phyloP scores from a whole-genome alignment of 1,140 invertebrate species.

The Apis dorsata region DNA sequence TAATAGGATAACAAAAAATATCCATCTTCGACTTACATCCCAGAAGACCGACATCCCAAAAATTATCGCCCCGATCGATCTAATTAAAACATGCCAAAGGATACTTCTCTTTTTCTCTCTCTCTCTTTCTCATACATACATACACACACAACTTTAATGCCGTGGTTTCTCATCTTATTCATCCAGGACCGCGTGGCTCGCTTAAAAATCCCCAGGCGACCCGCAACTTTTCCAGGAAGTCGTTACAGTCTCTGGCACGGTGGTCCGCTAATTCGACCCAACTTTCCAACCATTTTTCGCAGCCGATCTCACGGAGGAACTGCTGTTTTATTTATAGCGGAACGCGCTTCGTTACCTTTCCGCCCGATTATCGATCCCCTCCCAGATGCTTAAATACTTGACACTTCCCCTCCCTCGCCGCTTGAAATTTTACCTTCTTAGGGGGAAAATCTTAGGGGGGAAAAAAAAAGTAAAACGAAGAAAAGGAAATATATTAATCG shows the following conservation, averaged over 20 bases:
- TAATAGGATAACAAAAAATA: too few relatives aligned
- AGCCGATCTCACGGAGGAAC: constrained; percentile 14
- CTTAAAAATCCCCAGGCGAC: constrained; percentile 17
- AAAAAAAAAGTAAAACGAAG: too few relatives aligned
- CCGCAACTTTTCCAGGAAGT: not conserved
- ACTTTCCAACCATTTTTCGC: constrained; percentile 40
- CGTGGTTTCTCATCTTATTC: not conserved
- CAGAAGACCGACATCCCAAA: too few relatives aligned
- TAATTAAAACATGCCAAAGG: not conserved
- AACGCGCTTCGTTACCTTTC: constrained; percentile 46
- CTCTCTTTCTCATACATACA: too few relatives aligned
- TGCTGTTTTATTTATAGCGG: constrained; percentile 50
- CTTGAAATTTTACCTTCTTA: too few relatives aligned
- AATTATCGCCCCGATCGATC: not conserved
- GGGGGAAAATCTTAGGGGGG: too few relatives aligned
- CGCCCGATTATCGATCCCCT: constrained; percentile 48
- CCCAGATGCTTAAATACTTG: constrained; percentile 32
- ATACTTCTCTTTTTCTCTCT: too few relatives aligned
- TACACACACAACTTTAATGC: not conserved
- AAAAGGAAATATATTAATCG: too few relatives aligned
- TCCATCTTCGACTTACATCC: too few relatives aligned
- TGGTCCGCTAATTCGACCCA: constrained; percentile 20
- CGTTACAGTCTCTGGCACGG: not conserved
- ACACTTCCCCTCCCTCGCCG: not conserved
- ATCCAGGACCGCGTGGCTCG: not conserved